A percentile compares a stretch with the other conserved stretches of the same genome.
These are phyloP conservation scores for Lepus townsendii DNA, from an alignment of 2,797 vertebrate species.

Conservation along the genomic window DNA sequence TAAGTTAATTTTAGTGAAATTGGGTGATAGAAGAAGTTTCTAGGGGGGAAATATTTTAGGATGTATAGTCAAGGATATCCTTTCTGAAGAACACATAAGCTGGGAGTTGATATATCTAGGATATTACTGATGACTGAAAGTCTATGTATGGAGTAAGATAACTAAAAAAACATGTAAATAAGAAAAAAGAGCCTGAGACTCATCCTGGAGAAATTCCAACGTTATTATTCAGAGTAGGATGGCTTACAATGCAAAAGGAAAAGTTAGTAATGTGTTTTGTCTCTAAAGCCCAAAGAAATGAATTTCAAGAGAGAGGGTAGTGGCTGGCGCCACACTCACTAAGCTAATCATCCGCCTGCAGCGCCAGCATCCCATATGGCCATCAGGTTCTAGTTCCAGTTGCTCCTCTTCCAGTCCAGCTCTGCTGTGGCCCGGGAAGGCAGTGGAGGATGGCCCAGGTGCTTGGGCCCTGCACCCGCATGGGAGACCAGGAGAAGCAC, in stretches of 20 bases:
- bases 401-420: no score
- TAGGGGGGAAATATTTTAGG: background rate
- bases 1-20: background rate
- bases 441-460: no score
- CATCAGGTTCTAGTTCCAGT: no score
- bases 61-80: background rate
- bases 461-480: no score
- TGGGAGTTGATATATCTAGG: background rate
- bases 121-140: background rate
- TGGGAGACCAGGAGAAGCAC: no score
- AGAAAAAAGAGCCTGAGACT: background rate
- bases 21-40: background rate
- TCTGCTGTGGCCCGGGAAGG: no score
- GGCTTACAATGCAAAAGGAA: background rate
- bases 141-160: background rate
- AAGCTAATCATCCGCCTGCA: no score
- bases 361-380: no score
- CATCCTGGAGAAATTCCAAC: background rate
- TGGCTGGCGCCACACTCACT: no score
- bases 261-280: background rate
- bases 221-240: background rate
- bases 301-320: background rate
- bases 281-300: slow-evolving; percentile 4
- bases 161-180: background rate
- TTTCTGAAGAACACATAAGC: background rate